A percentile compares a stretch with the other conserved stretches of the same genome.
phyloP scores from a whole-genome alignment of 1,140 invertebrate species.

The Ruditapes philippinarum region DNA sequence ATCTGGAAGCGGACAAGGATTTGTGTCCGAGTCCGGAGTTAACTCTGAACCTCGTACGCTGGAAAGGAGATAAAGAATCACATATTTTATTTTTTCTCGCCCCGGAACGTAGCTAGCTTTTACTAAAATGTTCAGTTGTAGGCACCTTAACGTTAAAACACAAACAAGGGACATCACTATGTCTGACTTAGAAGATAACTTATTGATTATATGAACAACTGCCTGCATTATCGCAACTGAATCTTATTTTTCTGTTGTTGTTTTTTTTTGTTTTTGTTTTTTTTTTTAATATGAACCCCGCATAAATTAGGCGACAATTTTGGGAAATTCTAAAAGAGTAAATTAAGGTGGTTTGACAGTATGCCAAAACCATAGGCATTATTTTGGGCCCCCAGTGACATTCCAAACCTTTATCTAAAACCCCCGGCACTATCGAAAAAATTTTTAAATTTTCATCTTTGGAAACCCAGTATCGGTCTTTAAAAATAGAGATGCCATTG shows the following conservation, averaged over 20 bases:
- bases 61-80: conserved; percentile 59
- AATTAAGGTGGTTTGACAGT: not conserved
- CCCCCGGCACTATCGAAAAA: not conserved
- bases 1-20: not conserved
- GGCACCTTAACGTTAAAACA: not conserved
- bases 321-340: conserved; percentile 48
- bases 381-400: not conserved
- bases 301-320: conserved; percentile 25
- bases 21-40: not conserved
- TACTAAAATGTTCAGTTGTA: conserved; percentile 19
- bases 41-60: conserved; percentile 16
- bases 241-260: not conserved
- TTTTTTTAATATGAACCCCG: too few species aligned
- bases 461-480: conserved; percentile 23
- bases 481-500: conserved; percentile 40
- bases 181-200: conserved; percentile 13
- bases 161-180: conserved; percentile 22
- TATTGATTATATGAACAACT: conserved; percentile 17
- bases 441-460: not conserved
- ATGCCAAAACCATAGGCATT: not conserved
- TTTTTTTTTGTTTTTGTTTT: too few species aligned
- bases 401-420: not conserved
- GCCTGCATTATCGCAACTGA: conserved; percentile 19
- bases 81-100: conserved; percentile 18
- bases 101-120: conserved; percentile 29